phyloP scores from a whole-genome alignment of 92 coral and sea anemone genomes.

The Phymanthus crucifer region DNA sequence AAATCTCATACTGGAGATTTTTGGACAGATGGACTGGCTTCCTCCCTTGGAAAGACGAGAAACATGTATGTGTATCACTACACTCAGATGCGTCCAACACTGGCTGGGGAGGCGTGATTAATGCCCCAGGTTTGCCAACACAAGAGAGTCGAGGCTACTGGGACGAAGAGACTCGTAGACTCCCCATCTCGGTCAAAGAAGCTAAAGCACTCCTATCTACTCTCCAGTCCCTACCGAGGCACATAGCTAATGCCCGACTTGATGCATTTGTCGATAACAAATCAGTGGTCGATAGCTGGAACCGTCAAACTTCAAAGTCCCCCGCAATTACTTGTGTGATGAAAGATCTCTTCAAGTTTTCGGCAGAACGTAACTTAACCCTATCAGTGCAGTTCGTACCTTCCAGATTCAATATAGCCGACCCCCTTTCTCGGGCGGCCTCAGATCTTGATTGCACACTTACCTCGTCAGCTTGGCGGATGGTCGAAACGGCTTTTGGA shows the following conservation, averaged over 20 bases:
- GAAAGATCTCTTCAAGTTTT: slow-evolving; percentile 5
- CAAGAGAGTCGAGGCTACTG: slow-evolving; percentile 31
- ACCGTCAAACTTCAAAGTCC: neutral
- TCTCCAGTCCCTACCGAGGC: slow-evolving; percentile 5
- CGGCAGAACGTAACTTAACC: neutral
- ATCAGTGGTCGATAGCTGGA: slow-evolving; percentile 4
- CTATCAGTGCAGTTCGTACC: neutral
- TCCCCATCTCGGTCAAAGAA: neutral
- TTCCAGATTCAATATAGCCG: slow-evolving; percentile 18
- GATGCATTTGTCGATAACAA: slow-evolving; percentile 5
- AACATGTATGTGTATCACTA: too few relatives aligned
- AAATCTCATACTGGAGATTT: too few relatives aligned
- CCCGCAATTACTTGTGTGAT: too few relatives aligned
- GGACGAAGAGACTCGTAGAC: slow-evolving; percentile 4
- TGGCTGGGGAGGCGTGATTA: slow-evolving; percentile 33
- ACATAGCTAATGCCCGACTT: slow-evolving; percentile 4
- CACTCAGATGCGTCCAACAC: slow-evolving; percentile 15
- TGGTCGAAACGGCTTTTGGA: neutral
- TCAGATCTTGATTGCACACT: slow-evolving; percentile 20
- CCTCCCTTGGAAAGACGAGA: too few relatives aligned
- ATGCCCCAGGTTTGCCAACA: neutral
- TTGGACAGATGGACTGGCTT: too few relatives aligned
- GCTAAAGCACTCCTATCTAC: slow-evolving; percentile 4
- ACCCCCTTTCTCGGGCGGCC: slow-evolving; percentile 12
- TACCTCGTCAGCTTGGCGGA: neutral